These are phyloP conservation scores for Caerostris extrusa DNA, from an alignment of 1,140 invertebrate species.

Conservation along the genomic window DNA sequence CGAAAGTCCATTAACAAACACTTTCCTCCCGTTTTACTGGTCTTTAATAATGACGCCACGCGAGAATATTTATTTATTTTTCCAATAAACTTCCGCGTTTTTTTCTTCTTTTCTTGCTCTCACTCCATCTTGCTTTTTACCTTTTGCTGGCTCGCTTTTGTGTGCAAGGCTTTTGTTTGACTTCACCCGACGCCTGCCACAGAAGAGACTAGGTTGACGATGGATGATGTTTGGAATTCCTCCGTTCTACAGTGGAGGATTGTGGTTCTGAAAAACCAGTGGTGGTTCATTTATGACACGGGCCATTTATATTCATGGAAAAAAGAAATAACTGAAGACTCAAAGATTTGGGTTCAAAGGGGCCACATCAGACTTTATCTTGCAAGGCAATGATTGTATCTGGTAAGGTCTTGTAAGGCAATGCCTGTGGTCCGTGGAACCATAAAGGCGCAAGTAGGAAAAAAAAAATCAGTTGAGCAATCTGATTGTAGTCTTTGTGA, in stretches of 20 bases:
- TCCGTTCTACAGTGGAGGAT: neutral
- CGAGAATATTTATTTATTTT: constrained; percentile 65
- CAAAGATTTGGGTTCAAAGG: neutral
- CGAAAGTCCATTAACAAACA: constrained; percentile 72
- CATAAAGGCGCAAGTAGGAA: neutral
- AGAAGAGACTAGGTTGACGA: constrained; percentile 11
- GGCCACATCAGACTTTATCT: neutral
- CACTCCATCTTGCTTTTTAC: constrained; percentile 39
- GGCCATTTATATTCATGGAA: neutral
- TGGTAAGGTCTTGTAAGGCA: too few relatives aligned
- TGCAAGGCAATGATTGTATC: neutral
- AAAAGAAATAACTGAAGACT: neutral
- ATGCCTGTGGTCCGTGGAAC: neutral
- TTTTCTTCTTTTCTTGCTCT: neutral
- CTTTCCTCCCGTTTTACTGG: constrained; percentile 50
- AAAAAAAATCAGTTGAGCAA: neutral
- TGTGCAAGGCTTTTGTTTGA: constrained; percentile 13
- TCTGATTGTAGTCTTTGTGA: too few relatives aligned
- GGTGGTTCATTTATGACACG: neutral
- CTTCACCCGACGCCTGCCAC: neutral
- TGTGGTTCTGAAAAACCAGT: constrained; percentile 9
- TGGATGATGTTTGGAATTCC: constrained; percentile 22
- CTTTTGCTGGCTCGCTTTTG: constrained; percentile 15
- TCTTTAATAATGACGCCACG: constrained; percentile 65
- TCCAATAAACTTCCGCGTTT: constrained; percentile 38